These are phyloP conservation scores for Penaeus indicus DNA, from an alignment of 1,140 invertebrate species.

Conservation along the genomic window DNA sequence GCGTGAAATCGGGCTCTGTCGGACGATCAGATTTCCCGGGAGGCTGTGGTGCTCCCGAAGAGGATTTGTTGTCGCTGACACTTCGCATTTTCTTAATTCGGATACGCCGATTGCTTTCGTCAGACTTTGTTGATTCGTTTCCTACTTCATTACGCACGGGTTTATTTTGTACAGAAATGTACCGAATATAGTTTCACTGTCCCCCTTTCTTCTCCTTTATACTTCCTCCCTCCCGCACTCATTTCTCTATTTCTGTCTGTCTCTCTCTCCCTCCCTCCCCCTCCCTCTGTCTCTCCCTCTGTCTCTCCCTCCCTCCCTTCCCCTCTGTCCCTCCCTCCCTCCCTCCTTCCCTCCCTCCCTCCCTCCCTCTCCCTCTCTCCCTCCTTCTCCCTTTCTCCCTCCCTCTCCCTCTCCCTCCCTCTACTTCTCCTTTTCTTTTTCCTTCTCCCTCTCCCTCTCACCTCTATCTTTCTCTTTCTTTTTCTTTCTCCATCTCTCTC, in stretches of 20 bases:
- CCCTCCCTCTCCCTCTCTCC: not conserved
- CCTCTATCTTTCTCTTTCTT: too few species aligned
- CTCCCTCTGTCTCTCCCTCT: not conserved
- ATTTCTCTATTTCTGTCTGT: conserved; percentile 70
- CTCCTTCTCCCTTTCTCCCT: not conserved
- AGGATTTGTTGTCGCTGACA: too few species aligned
- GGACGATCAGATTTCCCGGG: too few species aligned
- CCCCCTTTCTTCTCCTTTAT: not conserved
- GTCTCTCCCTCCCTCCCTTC: not conserved
- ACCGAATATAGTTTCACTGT: not conserved
- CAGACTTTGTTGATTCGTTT: too few species aligned
- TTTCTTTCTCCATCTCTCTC: not conserved
- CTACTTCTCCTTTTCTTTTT: too few species aligned
- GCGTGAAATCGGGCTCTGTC: too few species aligned
- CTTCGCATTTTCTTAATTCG: too few species aligned
- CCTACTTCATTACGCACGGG: too few species aligned
- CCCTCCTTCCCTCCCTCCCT: not conserved
- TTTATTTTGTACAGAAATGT: too few species aligned
- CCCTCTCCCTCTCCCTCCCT: not conserved
- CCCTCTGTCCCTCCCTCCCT: not conserved
- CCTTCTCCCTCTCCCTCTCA: not conserved
- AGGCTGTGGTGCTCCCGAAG: too few species aligned
- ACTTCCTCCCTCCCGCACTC: conserved; percentile 72
- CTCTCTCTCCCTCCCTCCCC: not conserved
- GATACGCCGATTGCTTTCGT: too few species aligned